Conservation (phyloP, 2,113 vertebrate genomes). For the Epinephelus lanceolatus region DNA sequence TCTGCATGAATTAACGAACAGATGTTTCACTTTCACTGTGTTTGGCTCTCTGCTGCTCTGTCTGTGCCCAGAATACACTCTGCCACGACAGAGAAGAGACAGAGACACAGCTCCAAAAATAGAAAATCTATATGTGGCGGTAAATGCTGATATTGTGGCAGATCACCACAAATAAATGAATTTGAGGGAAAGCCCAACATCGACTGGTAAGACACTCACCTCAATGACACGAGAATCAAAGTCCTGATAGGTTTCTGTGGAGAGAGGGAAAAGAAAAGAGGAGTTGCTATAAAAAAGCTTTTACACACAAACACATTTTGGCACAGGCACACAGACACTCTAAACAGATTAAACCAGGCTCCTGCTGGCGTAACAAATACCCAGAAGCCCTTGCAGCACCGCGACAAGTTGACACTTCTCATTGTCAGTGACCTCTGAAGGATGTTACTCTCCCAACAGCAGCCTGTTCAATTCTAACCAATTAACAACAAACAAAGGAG, state of each 20-base stretch:
- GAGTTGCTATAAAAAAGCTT: conserved; percentile 16
- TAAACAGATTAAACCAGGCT: conserved; percentile 53
- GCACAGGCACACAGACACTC: background rate
- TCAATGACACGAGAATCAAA: conserved; percentile 94
- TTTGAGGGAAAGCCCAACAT: background rate
- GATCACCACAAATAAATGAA: too few relatives aligned
- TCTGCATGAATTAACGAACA: too few relatives aligned
- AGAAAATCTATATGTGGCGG: too few relatives aligned
- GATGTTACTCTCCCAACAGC: conserved; percentile 48
- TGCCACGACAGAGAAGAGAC: too few relatives aligned
- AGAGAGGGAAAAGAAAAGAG: conserved; percentile 53
- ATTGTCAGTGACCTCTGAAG: conserved; percentile 70
- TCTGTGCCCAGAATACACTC: too few relatives aligned
- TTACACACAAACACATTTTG: background rate
- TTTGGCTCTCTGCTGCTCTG: too few relatives aligned
- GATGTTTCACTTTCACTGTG: too few relatives aligned
- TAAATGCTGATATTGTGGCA: too few relatives aligned
- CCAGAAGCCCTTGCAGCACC: conserved; percentile 49
- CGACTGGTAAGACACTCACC: conserved; percentile 84
- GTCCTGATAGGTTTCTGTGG: conserved; percentile 91
- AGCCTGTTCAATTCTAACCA: conserved; percentile 55
- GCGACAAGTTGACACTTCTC: conserved; percentile 50
- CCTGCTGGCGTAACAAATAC: conserved; percentile 47
- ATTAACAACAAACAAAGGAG: conserved; percentile 72
- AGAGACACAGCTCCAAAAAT: too few relatives aligned